These are phyloP conservation scores for Drosophila pseudoobscura DNA, from an alignment of 1,140 invertebrate genomes.

Conservation along the genomic window DNA sequence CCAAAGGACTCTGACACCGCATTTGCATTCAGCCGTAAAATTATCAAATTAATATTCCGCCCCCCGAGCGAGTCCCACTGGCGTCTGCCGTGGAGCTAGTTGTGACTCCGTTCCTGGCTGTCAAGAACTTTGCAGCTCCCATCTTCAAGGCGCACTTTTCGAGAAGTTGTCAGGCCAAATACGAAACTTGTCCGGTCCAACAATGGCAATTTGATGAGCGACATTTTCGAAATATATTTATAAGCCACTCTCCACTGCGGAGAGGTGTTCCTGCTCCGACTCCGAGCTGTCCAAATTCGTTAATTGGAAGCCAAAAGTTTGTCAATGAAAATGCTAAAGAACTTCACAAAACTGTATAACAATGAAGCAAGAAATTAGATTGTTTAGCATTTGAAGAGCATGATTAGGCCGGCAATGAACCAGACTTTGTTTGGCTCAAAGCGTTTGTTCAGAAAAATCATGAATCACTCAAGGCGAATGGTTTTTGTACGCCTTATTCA, in stretches of 20 bases:
- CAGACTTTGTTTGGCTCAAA: constrained; percentile 1
- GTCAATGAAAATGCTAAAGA: constrained; percentile 44
- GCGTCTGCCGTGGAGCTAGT: neutral
- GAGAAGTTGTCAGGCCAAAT: constrained; percentile 72
- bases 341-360: constrained; percentile 29
- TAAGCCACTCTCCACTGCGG: constrained; percentile 8
- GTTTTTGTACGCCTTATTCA: no score
- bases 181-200: constrained; percentile 52
- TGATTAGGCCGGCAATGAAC: neutral
- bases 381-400: constrained; percentile 19
- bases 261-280: constrained; percentile 19
- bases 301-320: constrained; percentile 65
- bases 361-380: constrained; percentile 41
- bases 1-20: constrained; percentile 74
- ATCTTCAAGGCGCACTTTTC: constrained; percentile 49
- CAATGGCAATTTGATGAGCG: constrained; percentile 70
- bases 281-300: constrained; percentile 39
- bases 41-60: constrained; percentile 80
- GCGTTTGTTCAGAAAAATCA: no score
- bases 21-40: constrained; percentile 78
- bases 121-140: constrained; percentile 45
- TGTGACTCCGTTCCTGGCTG: constrained; percentile 34
- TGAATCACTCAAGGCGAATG: no score
- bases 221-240: constrained; percentile 58
- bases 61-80: constrained; percentile 17